Evolutionary conservation across 2,113 vertebrate genomes (phyloP).

Genomic region (Paedocypris sp.): DNA sequence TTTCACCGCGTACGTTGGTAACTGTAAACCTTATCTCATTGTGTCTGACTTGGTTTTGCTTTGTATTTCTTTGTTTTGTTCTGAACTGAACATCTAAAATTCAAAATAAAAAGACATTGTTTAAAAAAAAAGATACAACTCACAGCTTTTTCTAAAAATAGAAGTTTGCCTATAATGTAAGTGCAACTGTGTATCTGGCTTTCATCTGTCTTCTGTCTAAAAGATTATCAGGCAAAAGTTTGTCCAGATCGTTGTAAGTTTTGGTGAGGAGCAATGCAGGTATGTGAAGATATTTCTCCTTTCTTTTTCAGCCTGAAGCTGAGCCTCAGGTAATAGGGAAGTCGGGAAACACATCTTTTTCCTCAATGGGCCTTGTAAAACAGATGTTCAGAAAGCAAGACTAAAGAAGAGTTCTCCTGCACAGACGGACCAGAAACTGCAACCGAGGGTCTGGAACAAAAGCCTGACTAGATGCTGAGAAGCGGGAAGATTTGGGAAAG

Average conservation of each 20-base stretch:
- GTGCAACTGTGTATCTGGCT: no score
- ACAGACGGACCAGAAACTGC: not conserved
- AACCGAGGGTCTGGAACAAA: not conserved
- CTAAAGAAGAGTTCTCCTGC: not conserved
- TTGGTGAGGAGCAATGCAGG: not conserved
- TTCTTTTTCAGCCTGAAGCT: slow-evolving; percentile 1
- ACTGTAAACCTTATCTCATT: no score
- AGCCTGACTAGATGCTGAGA: not conserved
- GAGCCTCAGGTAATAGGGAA: slow-evolving; percentile 8
- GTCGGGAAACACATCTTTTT: slow-evolving; percentile 10
- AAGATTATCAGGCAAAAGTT: not conserved
- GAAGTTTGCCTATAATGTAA: no score
- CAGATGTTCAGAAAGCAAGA: not conserved
- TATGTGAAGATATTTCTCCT: not conserved
- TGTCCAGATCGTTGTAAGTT: slow-evolving; percentile 7
- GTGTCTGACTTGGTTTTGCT: no score
- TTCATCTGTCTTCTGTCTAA: not conserved
- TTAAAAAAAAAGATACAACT: no score
- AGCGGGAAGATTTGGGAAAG: not conserved
- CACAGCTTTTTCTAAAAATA: no score
- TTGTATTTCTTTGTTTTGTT: no score
- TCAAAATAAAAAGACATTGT: no score
- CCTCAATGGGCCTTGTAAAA: not conserved
- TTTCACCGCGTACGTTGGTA: no score
- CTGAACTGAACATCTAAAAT: no score